These are phyloP conservation scores for Tipula lateralis DNA, from an alignment of 2,888 invertebrate species.

Conservation along the genomic window DNA sequence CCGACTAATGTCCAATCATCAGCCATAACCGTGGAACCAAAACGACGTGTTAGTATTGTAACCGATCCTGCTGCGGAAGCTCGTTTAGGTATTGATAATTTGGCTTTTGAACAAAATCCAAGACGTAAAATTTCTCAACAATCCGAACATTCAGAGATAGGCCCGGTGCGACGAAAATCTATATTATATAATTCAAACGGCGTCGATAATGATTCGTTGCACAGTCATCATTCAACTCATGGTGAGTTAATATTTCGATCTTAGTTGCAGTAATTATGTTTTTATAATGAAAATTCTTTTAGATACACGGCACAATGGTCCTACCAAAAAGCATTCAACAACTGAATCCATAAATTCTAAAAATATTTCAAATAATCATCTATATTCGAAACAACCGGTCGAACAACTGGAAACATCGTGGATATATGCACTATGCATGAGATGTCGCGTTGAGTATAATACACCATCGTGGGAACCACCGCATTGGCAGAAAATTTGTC, in stretches of 20 bases:
- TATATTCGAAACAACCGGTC: conserved; percentile 25
- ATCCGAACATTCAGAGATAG: conserved; percentile 59
- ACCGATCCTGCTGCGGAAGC: conserved; percentile 52
- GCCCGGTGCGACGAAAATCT: conserved; percentile 66
- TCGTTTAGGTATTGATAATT: conserved; percentile 60
- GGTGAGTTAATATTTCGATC: not conserved
- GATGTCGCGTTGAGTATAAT: conserved; percentile 71
- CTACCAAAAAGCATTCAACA: conserved; percentile 4
- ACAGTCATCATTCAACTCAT: conserved; percentile 38
- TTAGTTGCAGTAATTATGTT: not conserved
- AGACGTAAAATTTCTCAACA: conserved; percentile 46
- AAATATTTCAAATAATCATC: conserved; percentile 2
- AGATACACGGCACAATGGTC: not conserved
- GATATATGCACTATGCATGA: conserved; percentile 76
- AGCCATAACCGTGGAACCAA: conserved; percentile 47
- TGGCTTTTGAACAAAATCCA: conserved; percentile 58
- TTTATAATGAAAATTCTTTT: not conserved
- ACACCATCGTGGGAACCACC: conserved; percentile 77
- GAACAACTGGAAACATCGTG: conserved; percentile 57
- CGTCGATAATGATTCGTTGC: conserved; percentile 47
- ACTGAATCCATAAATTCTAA: conserved; percentile 39
- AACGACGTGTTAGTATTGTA: conserved; percentile 60
- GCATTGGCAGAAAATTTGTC: conserved; percentile 74
- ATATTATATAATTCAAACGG: conserved; percentile 58
- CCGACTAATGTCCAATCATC: conserved; percentile 38